These are phyloP conservation scores for Melanaphis sacchari DNA, from an alignment of 1,140 invertebrate genomes.

Conservation along the genomic window DNA sequence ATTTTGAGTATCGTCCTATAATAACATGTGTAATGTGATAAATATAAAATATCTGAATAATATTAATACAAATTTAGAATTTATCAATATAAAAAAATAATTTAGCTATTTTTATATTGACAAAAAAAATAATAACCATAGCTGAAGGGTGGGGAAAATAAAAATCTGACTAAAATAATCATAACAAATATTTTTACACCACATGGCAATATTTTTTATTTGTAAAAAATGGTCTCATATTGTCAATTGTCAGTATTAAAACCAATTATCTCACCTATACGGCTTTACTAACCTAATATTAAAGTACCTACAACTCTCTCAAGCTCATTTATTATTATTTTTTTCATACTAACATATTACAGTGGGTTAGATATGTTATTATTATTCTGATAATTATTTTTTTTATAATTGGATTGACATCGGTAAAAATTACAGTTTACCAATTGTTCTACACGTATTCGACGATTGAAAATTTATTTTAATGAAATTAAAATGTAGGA, in stretches of 20 bases:
- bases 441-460: neutral
- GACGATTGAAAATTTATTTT: conserved; percentile 39
- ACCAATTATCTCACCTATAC: conserved; percentile 33
- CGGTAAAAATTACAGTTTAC: conserved; percentile 34
- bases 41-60: neutral
- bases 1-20: neutral
- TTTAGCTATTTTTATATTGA: neutral
- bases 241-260: neutral
- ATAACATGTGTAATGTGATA: too few relatives aligned
- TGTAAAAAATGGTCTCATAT: neutral
- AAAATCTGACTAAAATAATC: conserved; percentile 2
- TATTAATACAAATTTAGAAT: neutral
- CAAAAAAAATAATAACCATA: neutral
- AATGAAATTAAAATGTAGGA: neutral
- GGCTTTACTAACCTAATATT: conserved; percentile 38
- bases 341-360: neutral
- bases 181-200: neutral
- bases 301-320: neutral
- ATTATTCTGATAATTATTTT: conserved; percentile 3
- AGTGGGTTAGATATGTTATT: neutral
- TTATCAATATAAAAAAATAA: neutral
- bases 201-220: neutral
- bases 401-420: conserved; percentile 44
- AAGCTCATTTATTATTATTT: conserved; percentile 23
- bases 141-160: neutral